phyloP scores from a whole-genome alignment of 2,113 vertebrate species.

The Callospermophilus lateralis region DNA sequence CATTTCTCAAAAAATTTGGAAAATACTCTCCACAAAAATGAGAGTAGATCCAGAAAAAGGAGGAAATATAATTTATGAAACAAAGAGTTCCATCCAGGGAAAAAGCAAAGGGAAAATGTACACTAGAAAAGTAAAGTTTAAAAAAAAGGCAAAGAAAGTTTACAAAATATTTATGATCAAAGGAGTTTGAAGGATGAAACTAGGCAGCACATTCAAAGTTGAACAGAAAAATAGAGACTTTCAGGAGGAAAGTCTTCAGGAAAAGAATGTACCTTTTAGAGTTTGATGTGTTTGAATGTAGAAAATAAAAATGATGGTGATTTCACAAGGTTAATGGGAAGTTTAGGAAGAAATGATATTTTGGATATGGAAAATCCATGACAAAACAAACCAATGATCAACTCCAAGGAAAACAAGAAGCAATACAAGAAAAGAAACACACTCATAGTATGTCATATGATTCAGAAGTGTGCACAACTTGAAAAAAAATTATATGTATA shows the following conservation, averaged over 20 bases:
- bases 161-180: not conserved
- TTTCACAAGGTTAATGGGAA: not conserved
- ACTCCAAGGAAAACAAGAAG: constrained; percentile 7
- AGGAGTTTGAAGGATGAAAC: not conserved
- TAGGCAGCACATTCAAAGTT: not conserved
- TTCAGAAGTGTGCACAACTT: not conserved
- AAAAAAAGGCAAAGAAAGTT: not conserved
- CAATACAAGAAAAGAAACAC: not conserved
- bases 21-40: constrained; percentile 3
- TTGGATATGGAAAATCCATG: not conserved
- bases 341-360: not conserved
- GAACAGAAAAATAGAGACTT: not conserved
- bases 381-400: not conserved
- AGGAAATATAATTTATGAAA: not conserved
- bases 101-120: not conserved
- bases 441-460: not conserved
- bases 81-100: not conserved
- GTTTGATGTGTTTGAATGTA: not conserved
- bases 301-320: not conserved
- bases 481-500: too few relatives aligned
- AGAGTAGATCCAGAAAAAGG: not conserved
- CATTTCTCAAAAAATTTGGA: constrained; percentile 9
- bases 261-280: not conserved
- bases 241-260: not conserved
- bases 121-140: not conserved